phyloP scores from a whole-genome alignment of 30 jellyfish, hydroid and myxozoan genomes.

The Pseudorhiza aurosa region DNA sequence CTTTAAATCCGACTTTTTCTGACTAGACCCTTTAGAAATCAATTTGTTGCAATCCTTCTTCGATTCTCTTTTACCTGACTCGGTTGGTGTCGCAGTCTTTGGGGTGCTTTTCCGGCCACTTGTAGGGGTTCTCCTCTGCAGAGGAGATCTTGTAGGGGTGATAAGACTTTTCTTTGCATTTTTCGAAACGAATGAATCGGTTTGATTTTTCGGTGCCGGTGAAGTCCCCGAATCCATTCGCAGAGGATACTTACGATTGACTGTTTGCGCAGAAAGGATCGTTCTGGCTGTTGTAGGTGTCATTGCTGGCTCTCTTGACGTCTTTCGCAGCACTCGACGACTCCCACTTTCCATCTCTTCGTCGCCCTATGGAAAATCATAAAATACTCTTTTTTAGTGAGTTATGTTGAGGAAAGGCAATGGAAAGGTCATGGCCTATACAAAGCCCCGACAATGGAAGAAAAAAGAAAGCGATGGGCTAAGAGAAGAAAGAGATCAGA shows the following conservation, averaged over 20 bases:
- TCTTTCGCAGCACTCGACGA: constrained; percentile 19
- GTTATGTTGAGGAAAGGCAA: too few species aligned
- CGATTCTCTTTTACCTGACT: background rate
- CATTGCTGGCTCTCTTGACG: constrained; percentile 40
- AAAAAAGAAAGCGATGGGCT: too few species aligned
- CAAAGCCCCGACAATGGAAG: too few species aligned
- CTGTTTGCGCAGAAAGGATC: constrained; percentile 8
- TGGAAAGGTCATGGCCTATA: too few species aligned
- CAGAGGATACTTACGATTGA: background rate
- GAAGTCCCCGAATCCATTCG: background rate
- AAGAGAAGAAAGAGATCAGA: too few species aligned
- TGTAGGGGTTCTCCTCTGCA: constrained; percentile 14
- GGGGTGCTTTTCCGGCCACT: constrained; percentile 3
- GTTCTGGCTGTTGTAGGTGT: constrained; percentile 28
- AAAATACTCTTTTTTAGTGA: too few species aligned
- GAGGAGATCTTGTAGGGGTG: background rate
- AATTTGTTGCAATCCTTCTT: background rate
- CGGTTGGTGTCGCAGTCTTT: background rate
- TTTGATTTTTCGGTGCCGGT: background rate
- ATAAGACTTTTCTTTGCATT: background rate
- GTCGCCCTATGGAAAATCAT: too few species aligned
- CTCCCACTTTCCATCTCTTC: background rate
- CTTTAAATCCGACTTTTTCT: constrained; percentile 6
- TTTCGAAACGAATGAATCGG: constrained; percentile 7
- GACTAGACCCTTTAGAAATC: background rate